Base-by-base conservation (phyloP, 2,888 invertebrate species). In the Nebria salina region DNA sequence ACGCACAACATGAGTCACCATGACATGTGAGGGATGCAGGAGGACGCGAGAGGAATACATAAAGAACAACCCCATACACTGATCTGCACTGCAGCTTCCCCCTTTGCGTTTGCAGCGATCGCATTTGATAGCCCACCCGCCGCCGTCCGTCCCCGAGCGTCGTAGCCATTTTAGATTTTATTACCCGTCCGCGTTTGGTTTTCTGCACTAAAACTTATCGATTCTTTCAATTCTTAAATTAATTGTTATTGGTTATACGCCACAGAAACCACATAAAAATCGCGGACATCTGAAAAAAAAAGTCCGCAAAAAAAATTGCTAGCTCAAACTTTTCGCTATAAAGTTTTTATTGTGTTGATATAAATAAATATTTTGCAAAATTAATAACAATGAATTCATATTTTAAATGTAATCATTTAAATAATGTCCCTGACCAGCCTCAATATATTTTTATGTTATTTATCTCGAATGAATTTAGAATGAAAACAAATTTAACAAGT, bases 141-240 rank as follows among this genome's bases (percentile, higher is more conserved):
- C 54, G 54, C 85, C 85, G 85, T 85, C 85, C 85, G 34, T 34
- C 34, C 34, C 34, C 34, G 34, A 34, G 84, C 84, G 84, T 84
- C 84, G 85, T 86, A 87, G 88, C 89, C 89, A 89, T 89, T 88
- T 89, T 89, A 88, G 89, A 88, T 88, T 88, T 89, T 88, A 89
- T 89, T 88, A 87, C 87, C 87, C 88, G 88, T 89, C 54, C 89
- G 88, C 54, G 13, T 11, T 54, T 54, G 11, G 88, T 89, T 34
- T 34, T 34, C 34, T 34, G 34, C 34, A 89, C 88, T 88, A 88
- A 88, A 88, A 88, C 88, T 88, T 87, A 87, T 87, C 85, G 86
- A 54, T 54, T 54, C 11, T 54, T 54, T 54, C 54, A 54, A 54
- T 54, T 54, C 54, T 54, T 54, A 54, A 54, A 54, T 54, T 54